Base-by-base conservation (phyloP, 2,113 vertebrate species). In the Pogonocichla stellata region DNA sequence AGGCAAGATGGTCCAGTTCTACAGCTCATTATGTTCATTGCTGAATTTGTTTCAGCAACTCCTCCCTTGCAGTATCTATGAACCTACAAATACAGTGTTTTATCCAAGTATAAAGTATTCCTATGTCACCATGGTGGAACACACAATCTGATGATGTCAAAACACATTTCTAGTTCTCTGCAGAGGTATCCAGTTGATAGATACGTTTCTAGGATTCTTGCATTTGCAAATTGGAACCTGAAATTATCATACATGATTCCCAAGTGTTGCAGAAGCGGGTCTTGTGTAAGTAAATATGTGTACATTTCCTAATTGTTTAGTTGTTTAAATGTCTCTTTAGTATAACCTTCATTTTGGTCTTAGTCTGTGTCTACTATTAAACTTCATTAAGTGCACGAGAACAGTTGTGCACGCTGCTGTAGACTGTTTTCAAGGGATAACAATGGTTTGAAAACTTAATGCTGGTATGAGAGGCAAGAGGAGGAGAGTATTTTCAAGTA, bases 1-100 rank as follows among this genome's bases (percentile, higher is more conserved):
- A 86, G 88, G 82, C 82, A 81, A 95, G 80, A 93, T 73, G 62
- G 75, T 90, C 85, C 82, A 80, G 85, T 90, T 92, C 88, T 83
- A 70, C 82, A 88, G 71, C 74, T 92, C 28, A 4, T 78, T 51
- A 50, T 45, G 10, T 65, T 93, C 54, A 61, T 80, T 1, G 0
- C 47, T 85, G 90, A n/a, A n/a, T 89, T 87, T 79, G 15, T 79
- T 91, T 86, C 51, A 92, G 80, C 53, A 93, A 2, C 53, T 91
- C 34, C 48, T 67, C 34, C 48, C 29, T 86, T 91, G 70, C n/a
- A 93, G 54, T 47, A 47, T 51, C 78, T 78, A 22, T 33, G 36
- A 67, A 56, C 36, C 29, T 54, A 65, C 66, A 91, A 18, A 80
- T 61, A 48, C 0, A 5, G 47, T 84, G 17, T 43, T 26, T 40